These are phyloP conservation scores for Drosophila neoperkinsi DNA, from an alignment of 2,888 invertebrate genomes.

Conservation along the genomic window DNA sequence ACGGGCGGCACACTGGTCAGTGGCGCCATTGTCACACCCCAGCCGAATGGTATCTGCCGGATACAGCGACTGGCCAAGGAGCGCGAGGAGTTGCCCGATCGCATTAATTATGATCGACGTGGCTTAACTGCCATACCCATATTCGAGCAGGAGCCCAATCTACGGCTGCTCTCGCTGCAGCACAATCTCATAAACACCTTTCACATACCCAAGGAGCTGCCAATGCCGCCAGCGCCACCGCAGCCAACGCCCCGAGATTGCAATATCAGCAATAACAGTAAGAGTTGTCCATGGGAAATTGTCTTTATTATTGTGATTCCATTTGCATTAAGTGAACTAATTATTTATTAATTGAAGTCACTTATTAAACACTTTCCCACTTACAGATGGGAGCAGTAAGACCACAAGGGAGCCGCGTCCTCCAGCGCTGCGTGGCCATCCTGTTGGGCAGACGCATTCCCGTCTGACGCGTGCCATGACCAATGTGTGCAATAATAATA, in stretches of 20 bases:
- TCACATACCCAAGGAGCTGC: slow-evolving; percentile 83
- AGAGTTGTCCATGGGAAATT: slow-evolving; percentile 2
- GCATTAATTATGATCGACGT: slow-evolving; percentile 94
- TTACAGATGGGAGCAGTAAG: slow-evolving; percentile 14
- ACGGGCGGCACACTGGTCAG: slow-evolving; percentile 67
- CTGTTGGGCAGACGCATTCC: slow-evolving; percentile 21
- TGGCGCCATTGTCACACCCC: slow-evolving; percentile 76
- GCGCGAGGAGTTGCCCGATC: slow-evolving; percentile 93
- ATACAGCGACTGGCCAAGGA: slow-evolving; percentile 91
- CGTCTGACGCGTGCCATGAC: slow-evolving; percentile 64
- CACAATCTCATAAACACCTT: slow-evolving; percentile 92
- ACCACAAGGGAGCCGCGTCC: slow-evolving; percentile 20
- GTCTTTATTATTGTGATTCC: not conserved
- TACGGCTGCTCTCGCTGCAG: slow-evolving; percentile 94
- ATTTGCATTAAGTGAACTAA: not conserved
- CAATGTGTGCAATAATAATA: slow-evolving; percentile 42
- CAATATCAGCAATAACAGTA: slow-evolving; percentile 29
- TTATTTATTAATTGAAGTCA: not conserved
- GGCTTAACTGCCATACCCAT: slow-evolving; percentile 93
- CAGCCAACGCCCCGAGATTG: slow-evolving; percentile 50
- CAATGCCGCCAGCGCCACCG: slow-evolving; percentile 35
- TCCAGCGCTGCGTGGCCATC: slow-evolving; percentile 50
- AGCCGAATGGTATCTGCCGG: slow-evolving; percentile 86
- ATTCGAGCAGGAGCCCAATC: slow-evolving; percentile 92
- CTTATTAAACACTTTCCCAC: not conserved